Base-by-base conservation (phyloP, 2,888 invertebrate genomes). In the Drosophila conformis region DNA sequence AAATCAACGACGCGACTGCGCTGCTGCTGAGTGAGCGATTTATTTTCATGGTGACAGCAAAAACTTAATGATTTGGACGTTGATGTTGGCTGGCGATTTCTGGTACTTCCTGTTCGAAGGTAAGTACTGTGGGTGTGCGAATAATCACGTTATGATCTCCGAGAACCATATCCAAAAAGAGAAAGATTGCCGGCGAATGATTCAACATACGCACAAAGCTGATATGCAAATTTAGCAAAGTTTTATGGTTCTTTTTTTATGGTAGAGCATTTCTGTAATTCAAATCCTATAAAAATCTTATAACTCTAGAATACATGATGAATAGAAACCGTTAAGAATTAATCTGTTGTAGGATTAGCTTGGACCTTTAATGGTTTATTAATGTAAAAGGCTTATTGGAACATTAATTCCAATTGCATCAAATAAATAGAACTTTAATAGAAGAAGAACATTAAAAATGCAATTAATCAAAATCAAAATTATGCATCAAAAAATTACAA, bases 31-130 rank as follows among this genome's bases (percentile, higher is more conserved):
- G 78, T 69, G 74, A 76, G 70, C 79, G 87, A 62, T 75, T 68
- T 67, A 72, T 73, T 73, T 85, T 71, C 78, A 83, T 86, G 89
- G 89, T 87, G 87, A 90, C 89, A 90, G 85, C 80, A 58, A 77
- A 69, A 59, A 38, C 70, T 69, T 69, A 70, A 80, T 77, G 83
- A 74, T 77, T 87, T 68, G 52, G 48, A 21, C 72, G 56, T 70
- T 67, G 76, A 77, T 85, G 83, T 54, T 54, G 25, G 66, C 70
- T 52, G 61, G 61, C 80, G 83, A 74, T 84, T 87, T 53, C 70
- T 69, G 46, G 67, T 76, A 87, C 89, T 87, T 87, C 90, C 87
- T 87, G 90, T 82, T 89, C 73, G 70, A 58, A 68, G 73, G 63
- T 82, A 89, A 89, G 78, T 74, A 73, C 69, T 75, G 87, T 87